Evolutionary conservation across 2,888 invertebrate genomes (phyloP).

Genomic region (Kryphioiulus occultus): DNA sequence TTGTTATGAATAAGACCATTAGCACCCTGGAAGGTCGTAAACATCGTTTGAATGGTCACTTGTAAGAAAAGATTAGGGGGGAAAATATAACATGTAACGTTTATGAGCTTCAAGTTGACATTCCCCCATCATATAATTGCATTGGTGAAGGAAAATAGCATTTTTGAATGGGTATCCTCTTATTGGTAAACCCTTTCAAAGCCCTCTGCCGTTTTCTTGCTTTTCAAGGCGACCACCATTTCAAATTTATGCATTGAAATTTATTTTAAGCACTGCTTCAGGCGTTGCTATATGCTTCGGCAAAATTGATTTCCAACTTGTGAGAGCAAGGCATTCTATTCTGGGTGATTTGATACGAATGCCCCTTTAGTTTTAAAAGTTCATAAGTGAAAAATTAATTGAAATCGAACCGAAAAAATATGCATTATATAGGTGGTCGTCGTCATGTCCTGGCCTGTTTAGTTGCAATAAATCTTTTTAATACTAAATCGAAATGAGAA

Average conservation of each 20-base stretch:
- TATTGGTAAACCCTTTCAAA: conserved; percentile 8
- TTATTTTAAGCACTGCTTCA: not conserved
- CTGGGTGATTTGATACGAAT: not conserved
- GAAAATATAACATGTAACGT: not conserved
- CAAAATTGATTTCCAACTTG: not conserved
- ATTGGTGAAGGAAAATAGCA: not conserved
- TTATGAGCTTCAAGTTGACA: conserved; percentile 17
- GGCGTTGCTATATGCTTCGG: not conserved
- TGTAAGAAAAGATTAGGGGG: conserved; percentile 9
- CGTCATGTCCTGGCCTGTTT: too few species aligned
- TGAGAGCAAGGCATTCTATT: not conserved
- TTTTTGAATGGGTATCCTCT: not conserved
- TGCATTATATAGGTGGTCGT: too few species aligned
- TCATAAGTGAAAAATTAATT: too few species aligned
- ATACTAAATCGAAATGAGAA: too few species aligned
- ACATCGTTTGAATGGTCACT: conserved; percentile 9
- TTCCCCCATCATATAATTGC: not conserved
- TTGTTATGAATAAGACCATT: conserved; percentile 25
- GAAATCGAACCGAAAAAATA: too few species aligned
- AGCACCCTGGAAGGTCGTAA: conserved; percentile 31
- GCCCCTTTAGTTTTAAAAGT: too few species aligned
- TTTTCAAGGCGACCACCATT: not conserved
- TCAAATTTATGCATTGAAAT: not conserved
- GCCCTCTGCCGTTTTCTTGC: not conserved
- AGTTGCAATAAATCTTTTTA: too few species aligned